A percentile compares a stretch with the other conserved stretches of the same genome.
These are phyloP conservation scores for Lycia hirtaria DNA, from an alignment of 2,888 invertebrate genomes.

Conservation along the genomic window DNA sequence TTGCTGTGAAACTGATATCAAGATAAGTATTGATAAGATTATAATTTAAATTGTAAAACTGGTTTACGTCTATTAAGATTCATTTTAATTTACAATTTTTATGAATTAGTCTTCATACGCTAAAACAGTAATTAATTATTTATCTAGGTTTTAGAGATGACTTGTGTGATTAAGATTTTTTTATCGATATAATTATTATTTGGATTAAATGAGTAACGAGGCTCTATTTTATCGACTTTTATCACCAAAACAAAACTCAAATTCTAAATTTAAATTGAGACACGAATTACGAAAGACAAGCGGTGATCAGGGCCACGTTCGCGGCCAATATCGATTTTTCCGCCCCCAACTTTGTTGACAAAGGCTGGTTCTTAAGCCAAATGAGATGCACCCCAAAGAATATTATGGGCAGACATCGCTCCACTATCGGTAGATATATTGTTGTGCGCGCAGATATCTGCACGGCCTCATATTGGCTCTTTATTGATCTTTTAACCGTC, in stretches of 20 bases:
- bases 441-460: slow-evolving; percentile 66
- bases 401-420: slow-evolving; percentile 85
- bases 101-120: too few species aligned
- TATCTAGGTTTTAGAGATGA: background rate
- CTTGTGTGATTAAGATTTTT: background rate
- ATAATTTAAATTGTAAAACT: background rate
- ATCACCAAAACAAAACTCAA: slow-evolving; percentile 7
- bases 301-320: slow-evolving; percentile 70
- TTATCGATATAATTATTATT: background rate
- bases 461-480: slow-evolving; percentile 68
- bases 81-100: background rate
- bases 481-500: slow-evolving; percentile 75
- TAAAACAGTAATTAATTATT: background rate
- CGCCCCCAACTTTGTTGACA: slow-evolving; percentile 84
- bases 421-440: slow-evolving; percentile 75
- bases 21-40: background rate
- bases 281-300: slow-evolving; percentile 69
- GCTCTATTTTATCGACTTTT: background rate
- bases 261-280: slow-evolving; percentile 62
- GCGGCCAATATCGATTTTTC: slow-evolving; percentile 82
- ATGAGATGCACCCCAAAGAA: slow-evolving; percentile 86
- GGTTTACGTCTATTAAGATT: background rate
- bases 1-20: slow-evolving; percentile 24
- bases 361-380: slow-evolving; percentile 85
- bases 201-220: background rate